Percentiles rank a stretch among this genome's conserved stretches.
These are phyloP conservation scores for Holcopasites calliopsidis DNA, from an alignment of 1,140 invertebrate genomes.

Conservation along the genomic window DNA sequence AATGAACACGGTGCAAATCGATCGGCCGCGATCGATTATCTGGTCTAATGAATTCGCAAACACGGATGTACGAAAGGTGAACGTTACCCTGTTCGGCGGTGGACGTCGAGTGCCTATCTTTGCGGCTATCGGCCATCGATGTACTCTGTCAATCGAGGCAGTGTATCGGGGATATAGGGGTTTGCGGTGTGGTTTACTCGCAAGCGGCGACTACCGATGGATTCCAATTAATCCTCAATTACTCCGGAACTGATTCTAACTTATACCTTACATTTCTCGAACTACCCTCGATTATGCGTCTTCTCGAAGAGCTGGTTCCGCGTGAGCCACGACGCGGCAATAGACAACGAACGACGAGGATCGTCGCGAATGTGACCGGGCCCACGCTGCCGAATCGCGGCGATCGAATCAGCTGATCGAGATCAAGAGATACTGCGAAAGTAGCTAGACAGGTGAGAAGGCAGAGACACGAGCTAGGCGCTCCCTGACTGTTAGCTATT, in stretches of 20 bases:
- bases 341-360: constrained; percentile 19
- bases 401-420: constrained; percentile 4
- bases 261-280: too few species aligned
- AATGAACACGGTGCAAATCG: neutral
- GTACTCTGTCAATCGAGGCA: neutral
- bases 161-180: neutral
- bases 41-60: constrained; percentile 28
- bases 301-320: neutral
- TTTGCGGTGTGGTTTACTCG: neutral
- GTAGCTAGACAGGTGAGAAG: neutral
- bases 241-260: too few species aligned
- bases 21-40: constrained; percentile 34
- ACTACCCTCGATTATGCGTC: too few species aligned
- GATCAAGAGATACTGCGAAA: neutral
- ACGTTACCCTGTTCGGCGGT: constrained; percentile 9
- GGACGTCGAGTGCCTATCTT: constrained; percentile 8
- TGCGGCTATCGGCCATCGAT: constrained; percentile 6
- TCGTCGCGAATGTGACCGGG: constrained; percentile 23
- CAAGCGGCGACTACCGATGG: neutral
- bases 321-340: constrained; percentile 11
- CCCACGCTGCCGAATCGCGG: constrained; percentile 2
- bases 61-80: constrained; percentile 20
- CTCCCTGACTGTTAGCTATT: neutral
- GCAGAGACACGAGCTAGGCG: neutral
- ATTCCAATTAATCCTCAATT: neutral